Percentiles rank a stretch among this genome's conserved stretches.
These are phyloP conservation scores for Vireo altiloquus DNA, from an alignment of 2,113 vertebrate species.

Conservation along the genomic window DNA sequence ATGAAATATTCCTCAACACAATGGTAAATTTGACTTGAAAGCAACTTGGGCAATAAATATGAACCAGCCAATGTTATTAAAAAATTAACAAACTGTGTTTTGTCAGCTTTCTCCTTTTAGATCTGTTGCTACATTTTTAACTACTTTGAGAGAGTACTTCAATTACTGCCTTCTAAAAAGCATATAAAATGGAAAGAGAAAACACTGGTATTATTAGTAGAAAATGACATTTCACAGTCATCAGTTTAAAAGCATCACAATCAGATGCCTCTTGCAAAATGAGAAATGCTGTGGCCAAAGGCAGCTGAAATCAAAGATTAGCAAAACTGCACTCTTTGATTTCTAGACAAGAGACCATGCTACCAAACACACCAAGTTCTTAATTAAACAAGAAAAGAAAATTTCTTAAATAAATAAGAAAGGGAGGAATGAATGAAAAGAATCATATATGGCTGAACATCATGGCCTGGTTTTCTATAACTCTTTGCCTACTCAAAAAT, in stretches of 20 bases:
- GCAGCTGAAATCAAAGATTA: constrained; percentile 58
- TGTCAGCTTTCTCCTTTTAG: neutral
- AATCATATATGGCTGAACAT: neutral
- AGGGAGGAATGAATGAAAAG: neutral
- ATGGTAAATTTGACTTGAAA: neutral
- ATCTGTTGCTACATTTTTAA: constrained; percentile 18
- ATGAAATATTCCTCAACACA: neutral
- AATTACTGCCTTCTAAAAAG: neutral
- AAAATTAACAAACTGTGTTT: neutral
- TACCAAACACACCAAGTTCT: constrained; percentile 22
- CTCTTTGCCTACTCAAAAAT: neutral
- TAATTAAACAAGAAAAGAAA: constrained; percentile 36
- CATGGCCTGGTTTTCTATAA: neutral
- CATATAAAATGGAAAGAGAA: constrained; percentile 31
- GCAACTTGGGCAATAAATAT: neutral
- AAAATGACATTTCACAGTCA: constrained; percentile 59
- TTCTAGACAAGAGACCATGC: constrained; percentile 35
- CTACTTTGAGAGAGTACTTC: constrained; percentile 3
- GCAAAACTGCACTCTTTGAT: constrained; percentile 21
- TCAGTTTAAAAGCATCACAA: constrained; percentile 67
- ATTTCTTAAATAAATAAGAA: neutral
- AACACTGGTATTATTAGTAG: constrained; percentile 32
- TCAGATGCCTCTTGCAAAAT: constrained; percentile 46
- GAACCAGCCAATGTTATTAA: neutral
- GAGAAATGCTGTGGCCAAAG: constrained; percentile 31